Evolutionary conservation across 2,797 vertebrate species (phyloP).

Genomic region (Rhabdophis nuchalis): DNA sequence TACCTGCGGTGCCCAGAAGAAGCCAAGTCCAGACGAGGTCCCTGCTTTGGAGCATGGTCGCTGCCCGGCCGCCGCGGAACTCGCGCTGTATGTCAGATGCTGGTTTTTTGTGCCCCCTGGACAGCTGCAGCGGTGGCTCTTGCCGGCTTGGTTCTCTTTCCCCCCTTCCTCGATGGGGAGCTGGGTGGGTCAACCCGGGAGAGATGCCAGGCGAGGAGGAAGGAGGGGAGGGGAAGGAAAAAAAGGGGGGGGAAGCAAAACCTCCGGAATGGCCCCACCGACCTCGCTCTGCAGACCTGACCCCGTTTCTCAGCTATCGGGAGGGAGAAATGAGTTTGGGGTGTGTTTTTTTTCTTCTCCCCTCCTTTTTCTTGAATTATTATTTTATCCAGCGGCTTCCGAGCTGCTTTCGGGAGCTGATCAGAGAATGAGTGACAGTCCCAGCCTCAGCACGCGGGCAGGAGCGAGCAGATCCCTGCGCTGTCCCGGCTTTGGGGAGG

Average conservation of each 20-base stretch:
- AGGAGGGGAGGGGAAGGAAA: too few species aligned
- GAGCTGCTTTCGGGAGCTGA: constrained; percentile 77
- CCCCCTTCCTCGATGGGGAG: constrained; percentile 13
- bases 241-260: not conserved
- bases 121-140: not conserved
- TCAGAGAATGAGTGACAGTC: constrained; percentile 86
- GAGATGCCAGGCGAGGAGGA: not conserved
- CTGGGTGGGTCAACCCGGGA: constrained; percentile 33
- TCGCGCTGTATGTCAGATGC: constrained; percentile 44
- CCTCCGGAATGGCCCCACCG: constrained; percentile 48
- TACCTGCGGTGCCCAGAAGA: constrained; percentile 87
- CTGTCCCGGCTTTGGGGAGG: constrained; percentile 59
- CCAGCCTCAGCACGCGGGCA: constrained; percentile 80
- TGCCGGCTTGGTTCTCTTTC: not conserved
- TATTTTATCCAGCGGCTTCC: constrained; percentile 66
- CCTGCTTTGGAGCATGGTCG: constrained; percentile 85
- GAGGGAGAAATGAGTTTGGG: not conserved
- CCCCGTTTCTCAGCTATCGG: not conserved
- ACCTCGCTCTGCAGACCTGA: not conserved
- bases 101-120: not conserved
- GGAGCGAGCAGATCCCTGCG: constrained; percentile 80
- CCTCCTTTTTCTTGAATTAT: too few species aligned
- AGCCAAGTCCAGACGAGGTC: constrained; percentile 85
- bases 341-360: too few species aligned
- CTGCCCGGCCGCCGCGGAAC: constrained; percentile 46